These are phyloP conservation scores for Oligia fasciuncula DNA, from an alignment of 2,888 invertebrate species.

Conservation along the genomic window DNA sequence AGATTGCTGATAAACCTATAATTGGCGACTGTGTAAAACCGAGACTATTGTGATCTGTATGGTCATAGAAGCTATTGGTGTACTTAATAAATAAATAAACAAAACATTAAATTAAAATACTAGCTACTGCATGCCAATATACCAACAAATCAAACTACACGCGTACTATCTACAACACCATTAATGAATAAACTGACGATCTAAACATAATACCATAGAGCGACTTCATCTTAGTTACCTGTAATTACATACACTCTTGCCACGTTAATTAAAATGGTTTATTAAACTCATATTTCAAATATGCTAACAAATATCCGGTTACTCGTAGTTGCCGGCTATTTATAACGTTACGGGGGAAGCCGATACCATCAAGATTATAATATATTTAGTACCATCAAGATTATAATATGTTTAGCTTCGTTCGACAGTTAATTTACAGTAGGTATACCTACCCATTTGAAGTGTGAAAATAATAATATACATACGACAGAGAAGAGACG, in stretches of 20 bases:
- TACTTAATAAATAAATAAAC: too few relatives aligned
- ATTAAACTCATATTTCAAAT: slow-evolving; percentile 46
- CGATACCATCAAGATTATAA: slow-evolving; percentile 3
- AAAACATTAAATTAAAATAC: too few relatives aligned
- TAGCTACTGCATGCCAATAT: neutral
- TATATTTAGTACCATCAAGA: neutral
- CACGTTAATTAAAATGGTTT: slow-evolving; percentile 38
- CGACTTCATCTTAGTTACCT: slow-evolving; percentile 1
- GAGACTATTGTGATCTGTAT: too few relatives aligned
- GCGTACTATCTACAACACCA: too few relatives aligned
- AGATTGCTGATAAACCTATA: too few relatives aligned
- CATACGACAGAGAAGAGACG: neutral
- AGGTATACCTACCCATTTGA: neutral
- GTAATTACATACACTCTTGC: neutral
- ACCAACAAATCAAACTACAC: neutral
- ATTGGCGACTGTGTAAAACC: too few relatives aligned
- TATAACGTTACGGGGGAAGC: slow-evolving; percentile 29
- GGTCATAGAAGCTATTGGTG: too few relatives aligned
- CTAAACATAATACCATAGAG: neutral
- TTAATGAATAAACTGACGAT: neutral
- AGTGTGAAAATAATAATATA: neutral
- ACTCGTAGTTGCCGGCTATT: slow-evolving; percentile 34
- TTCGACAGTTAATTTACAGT: slow-evolving; percentile 12
- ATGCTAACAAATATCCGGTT: slow-evolving; percentile 41
- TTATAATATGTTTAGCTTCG: neutral